Base-by-base conservation (phyloP, 2,888 invertebrate species). In the Drosophila mulleri region DNA sequence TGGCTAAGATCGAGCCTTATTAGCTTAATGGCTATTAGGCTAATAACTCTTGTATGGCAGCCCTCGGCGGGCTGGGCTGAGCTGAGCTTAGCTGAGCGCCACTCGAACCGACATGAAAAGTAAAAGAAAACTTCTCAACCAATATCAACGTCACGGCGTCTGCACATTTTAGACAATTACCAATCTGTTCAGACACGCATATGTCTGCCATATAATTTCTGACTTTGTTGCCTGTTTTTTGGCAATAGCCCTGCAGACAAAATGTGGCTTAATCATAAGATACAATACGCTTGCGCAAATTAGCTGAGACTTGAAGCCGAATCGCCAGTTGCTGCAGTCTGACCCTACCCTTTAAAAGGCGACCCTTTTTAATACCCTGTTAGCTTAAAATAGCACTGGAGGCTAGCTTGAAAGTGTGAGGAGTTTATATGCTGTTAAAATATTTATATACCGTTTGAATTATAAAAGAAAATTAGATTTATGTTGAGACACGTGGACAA, bases 261-360 rank as follows among this genome's bases (percentile, higher is more conserved):
- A 82, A 82, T 82, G 80, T 71, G 68, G 83, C 76, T 77, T 82
- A 82, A 82, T 82, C 83, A 80, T 77, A 80, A 77, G 77, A 67
- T 76, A 66, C 73, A 72, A 56, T 20, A 70, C 67, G 52, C 60
- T 73, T 72, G 76, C 67, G 69, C 80, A 82, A 82, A 82, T 82
- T 82, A 82, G 82, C 68, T 67, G 65, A 72, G 73, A 80, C 67
- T 70, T 45, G 53, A 50, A 57, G 60, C 48, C 63, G 53, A 50
- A 44, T 54, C 37, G 47, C 50, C 48, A 72, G 23, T 47, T 48
- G 47, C 65, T 48, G 45, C 20, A 29, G 45, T 52, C 61, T 70
- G 79, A 80, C 69, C 77, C 80, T 69, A 53, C 45, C 54, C 47
- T 58, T 44, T 63, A 45, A 26, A 9, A 6, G 47, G 32, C 65